Percentiles rank a stretch among this genome's conserved stretches.
phyloP scores from a whole-genome alignment of 1,140 invertebrate species.

The Solenopsis fugax region DNA sequence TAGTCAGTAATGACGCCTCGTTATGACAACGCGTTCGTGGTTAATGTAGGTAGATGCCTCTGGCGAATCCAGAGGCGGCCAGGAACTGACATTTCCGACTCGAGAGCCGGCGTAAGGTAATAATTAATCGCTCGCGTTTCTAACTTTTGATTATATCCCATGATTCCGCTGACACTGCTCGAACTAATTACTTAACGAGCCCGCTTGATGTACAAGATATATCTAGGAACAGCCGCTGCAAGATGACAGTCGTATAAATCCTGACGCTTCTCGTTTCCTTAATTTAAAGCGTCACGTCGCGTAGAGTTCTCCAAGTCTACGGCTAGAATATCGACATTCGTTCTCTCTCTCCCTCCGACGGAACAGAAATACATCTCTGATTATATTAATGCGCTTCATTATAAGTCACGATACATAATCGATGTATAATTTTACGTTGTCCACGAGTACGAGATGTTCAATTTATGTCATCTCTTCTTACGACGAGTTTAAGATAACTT shows the following conservation, averaged over 20 bases:
- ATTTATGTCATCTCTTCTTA: constrained; percentile 30
- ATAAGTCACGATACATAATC: constrained; percentile 45
- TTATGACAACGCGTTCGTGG: constrained; percentile 65
- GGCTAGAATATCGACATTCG: constrained; percentile 54
- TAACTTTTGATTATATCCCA: constrained; percentile 67
- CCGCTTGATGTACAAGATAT: constrained; percentile 54
- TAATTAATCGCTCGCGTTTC: constrained; percentile 58
- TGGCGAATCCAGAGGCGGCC: constrained; percentile 34
- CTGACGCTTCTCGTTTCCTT: constrained; percentile 58
- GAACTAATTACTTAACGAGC: constrained; percentile 68
- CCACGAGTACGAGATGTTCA: constrained; percentile 7
- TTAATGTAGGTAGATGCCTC: constrained; percentile 48
- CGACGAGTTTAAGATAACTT: constrained; percentile 9
- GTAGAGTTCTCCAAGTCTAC: constrained; percentile 39
- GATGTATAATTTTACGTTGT: constrained; percentile 45
- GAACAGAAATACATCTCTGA: constrained; percentile 33
- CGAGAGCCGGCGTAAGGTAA: constrained; percentile 37
- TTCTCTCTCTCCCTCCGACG: background rate
- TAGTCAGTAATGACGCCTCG: constrained; percentile 66
- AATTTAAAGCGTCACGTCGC: constrained; percentile 57
- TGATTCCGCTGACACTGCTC: constrained; percentile 60
- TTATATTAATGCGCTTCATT: constrained; percentile 44
- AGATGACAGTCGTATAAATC: constrained; percentile 62
- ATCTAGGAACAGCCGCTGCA: constrained; percentile 23
- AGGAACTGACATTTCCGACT: constrained; percentile 63